Conservation (phyloP, 2,797 vertebrate genomes). For the Propithecus deckenii region DNA sequence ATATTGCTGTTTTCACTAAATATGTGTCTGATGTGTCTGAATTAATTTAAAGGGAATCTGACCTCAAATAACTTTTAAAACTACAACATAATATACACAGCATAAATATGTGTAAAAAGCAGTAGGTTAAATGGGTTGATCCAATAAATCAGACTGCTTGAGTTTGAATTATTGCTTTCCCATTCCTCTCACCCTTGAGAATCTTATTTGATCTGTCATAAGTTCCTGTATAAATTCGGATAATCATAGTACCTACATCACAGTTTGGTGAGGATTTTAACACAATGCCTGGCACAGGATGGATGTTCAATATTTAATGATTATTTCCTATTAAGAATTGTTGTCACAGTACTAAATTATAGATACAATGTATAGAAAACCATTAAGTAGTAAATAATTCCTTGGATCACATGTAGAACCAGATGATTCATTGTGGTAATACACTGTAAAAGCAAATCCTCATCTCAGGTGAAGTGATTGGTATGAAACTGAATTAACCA, state of each 20-base stretch:
- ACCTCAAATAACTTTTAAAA: neutral
- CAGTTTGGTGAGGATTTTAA: too few species aligned
- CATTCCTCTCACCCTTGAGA: neutral
- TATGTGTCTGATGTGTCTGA: neutral
- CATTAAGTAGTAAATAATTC: neutral
- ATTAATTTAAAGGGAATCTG: neutral
- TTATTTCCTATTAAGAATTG: neutral
- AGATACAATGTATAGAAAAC: neutral
- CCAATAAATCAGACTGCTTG: neutral
- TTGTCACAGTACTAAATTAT: neutral
- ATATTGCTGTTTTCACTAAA: neutral
- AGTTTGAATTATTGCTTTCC: neutral
- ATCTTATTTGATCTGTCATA: neutral
- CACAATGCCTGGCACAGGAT: neutral
- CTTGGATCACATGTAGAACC: neutral
- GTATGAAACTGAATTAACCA: neutral
- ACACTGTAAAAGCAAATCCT: neutral
- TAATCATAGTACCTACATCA: neutral
- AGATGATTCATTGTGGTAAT: neutral
- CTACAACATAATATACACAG: neutral
- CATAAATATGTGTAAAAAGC: neutral
- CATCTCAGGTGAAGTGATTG: neutral
- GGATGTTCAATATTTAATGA: neutral
- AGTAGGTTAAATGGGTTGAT: neutral
- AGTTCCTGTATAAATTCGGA: neutral